These are phyloP conservation scores for Setophaga coronata DNA, from an alignment of 2,113 vertebrate species.

Conservation along the genomic window DNA sequence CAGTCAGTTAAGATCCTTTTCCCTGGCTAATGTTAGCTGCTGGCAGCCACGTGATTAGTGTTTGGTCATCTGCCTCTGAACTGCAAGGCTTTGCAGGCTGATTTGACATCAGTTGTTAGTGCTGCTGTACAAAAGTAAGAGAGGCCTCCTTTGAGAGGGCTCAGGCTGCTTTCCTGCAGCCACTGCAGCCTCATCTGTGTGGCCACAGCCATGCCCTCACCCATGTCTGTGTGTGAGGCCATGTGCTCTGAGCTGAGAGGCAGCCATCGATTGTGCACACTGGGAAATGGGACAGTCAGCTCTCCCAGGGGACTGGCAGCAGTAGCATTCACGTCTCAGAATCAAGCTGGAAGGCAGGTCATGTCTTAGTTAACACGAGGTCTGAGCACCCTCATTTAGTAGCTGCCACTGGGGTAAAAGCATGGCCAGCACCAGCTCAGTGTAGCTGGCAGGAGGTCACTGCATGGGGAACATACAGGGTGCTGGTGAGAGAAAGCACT, in stretches of 20 bases:
- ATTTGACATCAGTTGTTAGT: not conserved
- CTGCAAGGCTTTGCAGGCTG: not conserved
- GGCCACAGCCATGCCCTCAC: not conserved
- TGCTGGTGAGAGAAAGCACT: not conserved
- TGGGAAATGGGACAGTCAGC: not conserved
- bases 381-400: accelerated
- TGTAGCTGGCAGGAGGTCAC: not conserved
- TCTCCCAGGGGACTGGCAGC: not conserved
- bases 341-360: not conserved
- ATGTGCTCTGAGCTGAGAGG: not conserved
- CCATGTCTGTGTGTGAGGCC: accelerated
- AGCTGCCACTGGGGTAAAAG: not conserved
- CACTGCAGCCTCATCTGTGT: accelerated
- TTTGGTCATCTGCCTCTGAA: not conserved
- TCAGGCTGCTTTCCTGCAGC: not conserved
- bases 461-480: not conserved
- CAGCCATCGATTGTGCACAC: not conserved
- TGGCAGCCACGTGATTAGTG: not conserved
- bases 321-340: not conserved
- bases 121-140: not conserved
- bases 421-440: not conserved
- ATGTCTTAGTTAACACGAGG: accelerated
- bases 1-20: not conserved
- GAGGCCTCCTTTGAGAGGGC: not conserved
- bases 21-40: not conserved